Evolutionary conservation across 1,140 invertebrate genomes (phyloP).

Genomic region (Zaprionus davidi): DNA sequence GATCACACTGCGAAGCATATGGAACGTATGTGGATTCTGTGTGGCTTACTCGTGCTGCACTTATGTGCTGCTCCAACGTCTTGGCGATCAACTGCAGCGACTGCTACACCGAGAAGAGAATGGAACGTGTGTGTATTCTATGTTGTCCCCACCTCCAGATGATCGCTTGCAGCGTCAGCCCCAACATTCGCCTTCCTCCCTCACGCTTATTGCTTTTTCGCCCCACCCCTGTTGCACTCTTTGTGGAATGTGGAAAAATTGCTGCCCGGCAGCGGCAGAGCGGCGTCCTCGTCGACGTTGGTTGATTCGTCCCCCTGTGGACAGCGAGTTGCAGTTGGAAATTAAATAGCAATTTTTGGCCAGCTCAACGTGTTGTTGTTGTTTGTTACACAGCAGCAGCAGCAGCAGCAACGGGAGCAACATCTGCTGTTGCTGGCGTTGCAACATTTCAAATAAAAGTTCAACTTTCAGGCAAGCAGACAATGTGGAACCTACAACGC

Average conservation of each 20-base stretch:
- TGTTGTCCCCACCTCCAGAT: not conserved
- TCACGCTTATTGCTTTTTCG: not conserved
- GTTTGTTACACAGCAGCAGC: slow-evolving; percentile 23
- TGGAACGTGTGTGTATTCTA: not conserved
- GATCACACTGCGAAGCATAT: too few species aligned
- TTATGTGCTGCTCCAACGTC: too few species aligned
- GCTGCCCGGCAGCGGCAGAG: slow-evolving; percentile 43
- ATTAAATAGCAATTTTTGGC: slow-evolving; percentile 81
- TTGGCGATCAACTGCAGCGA: too few species aligned
- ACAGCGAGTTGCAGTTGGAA: slow-evolving; percentile 76
- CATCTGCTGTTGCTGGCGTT: slow-evolving; percentile 38
- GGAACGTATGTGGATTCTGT: too few species aligned
- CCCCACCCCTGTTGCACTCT: not conserved
- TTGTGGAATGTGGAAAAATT: slow-evolving; percentile 71
- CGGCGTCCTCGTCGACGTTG: not conserved
- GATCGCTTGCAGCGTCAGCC: not conserved
- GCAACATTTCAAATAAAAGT: slow-evolving; percentile 83
- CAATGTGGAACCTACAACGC: slow-evolving; percentile 60
- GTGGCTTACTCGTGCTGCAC: too few species aligned
- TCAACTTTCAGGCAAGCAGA: slow-evolving; percentile 73
- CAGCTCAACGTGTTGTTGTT: slow-evolving; percentile 50
- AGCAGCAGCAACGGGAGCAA: not conserved
- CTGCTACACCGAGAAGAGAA: too few species aligned
- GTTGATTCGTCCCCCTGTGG: slow-evolving; percentile 57
- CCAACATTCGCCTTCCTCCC: not conserved